Evolutionary conservation across 2,113 vertebrate species (phyloP).

Genomic region (Corydoras sp.): DNA sequence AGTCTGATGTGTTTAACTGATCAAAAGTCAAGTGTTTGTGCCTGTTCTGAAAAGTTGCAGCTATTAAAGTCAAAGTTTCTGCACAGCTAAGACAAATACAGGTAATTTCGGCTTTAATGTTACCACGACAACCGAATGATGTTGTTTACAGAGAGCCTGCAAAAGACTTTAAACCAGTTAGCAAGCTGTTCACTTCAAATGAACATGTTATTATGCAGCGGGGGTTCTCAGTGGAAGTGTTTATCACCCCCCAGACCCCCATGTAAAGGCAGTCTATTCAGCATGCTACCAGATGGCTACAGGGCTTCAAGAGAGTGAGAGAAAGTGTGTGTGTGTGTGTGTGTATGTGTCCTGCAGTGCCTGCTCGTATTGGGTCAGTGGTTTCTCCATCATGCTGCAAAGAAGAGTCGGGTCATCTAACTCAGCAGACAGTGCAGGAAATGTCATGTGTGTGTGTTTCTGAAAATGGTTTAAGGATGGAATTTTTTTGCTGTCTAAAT

Average conservation of each 20-base stretch:
- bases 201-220: constrained; percentile 37
- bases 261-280: constrained; percentile 54
- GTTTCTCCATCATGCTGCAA: constrained; percentile 51
- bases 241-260: constrained; percentile 39
- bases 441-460: constrained; percentile 47
- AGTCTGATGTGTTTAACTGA: too few species aligned
- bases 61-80: constrained; percentile 5
- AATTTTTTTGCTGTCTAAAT: neutral
- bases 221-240: constrained; percentile 31
- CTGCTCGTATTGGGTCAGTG: constrained; percentile 63
- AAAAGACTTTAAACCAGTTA: constrained; percentile 15
- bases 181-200: constrained; percentile 36
- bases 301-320: constrained; percentile 33
- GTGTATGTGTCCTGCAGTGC: constrained; percentile 46
- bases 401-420: constrained; percentile 53
- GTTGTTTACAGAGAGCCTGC: constrained; percentile 23
- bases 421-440: constrained; percentile 51
- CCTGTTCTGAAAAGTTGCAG: too few species aligned
- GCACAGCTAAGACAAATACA: neutral
- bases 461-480: constrained; percentile 7
- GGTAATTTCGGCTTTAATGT: constrained; percentile 9
- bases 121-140: constrained; percentile 22
- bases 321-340: constrained; percentile 17
- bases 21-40: too few species aligned
- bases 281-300: constrained; percentile 62